These are phyloP conservation scores for Dromaius novaehollandiae DNA, from an alignment of 2,113 vertebrate species.

Conservation along the genomic window DNA sequence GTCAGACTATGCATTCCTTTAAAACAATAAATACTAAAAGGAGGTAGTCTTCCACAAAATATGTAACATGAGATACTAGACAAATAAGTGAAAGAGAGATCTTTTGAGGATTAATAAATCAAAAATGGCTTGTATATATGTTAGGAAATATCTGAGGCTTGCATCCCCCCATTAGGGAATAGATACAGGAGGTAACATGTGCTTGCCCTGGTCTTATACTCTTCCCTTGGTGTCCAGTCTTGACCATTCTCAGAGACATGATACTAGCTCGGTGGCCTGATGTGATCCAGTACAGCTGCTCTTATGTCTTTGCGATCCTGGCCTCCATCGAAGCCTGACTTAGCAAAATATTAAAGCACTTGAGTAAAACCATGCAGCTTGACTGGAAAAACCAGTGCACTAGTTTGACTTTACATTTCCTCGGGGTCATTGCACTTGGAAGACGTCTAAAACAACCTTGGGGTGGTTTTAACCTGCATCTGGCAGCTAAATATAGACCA, in stretches of 20 bases:
- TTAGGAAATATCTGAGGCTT: background rate
- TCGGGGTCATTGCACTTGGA: background rate
- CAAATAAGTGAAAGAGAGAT: background rate
- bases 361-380: background rate
- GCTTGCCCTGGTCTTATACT: background rate
- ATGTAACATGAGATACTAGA: background rate
- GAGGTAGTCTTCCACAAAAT: background rate
- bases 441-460: background rate
- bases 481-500: constrained; percentile 7
- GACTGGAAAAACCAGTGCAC: constrained; percentile 48
- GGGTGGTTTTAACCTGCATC: background rate
- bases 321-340: constrained; percentile 22
- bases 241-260: background rate
- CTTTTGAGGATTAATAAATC: background rate
- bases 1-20: background rate
- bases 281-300: background rate
- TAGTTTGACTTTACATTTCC: background rate
- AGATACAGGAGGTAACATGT: fast-evolving
- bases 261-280: background rate
- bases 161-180: background rate
- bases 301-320: constrained; percentile 23
- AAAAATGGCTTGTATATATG: background rate
- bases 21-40: background rate
- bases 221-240: background rate
- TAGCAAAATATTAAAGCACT: background rate